Base-by-base conservation (phyloP, 2,888 invertebrate genomes). In the Apamea anceps region DNA sequence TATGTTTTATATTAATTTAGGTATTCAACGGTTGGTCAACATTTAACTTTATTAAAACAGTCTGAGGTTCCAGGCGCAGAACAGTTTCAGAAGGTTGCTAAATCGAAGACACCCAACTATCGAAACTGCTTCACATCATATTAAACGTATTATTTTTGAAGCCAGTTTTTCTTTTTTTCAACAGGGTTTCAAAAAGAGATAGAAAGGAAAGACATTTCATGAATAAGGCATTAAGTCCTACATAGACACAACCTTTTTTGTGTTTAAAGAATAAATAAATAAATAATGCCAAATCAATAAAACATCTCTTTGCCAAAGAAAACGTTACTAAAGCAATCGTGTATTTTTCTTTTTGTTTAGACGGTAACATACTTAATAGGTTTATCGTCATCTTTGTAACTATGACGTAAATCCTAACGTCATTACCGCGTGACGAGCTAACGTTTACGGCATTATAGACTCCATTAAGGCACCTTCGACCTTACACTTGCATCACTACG, bases 181-280 rank as follows among this genome's bases (percentile, higher is more conserved):
- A 37, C 42, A 12, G 21, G 8, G 10, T 28, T 80, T 79, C 37
- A 45, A 54, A 45, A 48, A 45, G 4, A 28, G 32, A 80, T 60
- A 15, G 18, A 70, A n/a, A 60, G n/a, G 10, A 18, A 60, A 60
- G n/a, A 66, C 25, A 83, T 81, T 84, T 62, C 73, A 85, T 82
- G 85, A 85, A 85, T 85, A 85, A 85, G 25, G 28, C 81, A 82
- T 82, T 37, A 66, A 63, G 8, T n/a, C 45, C 60, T n/a, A 15
- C n/a, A 37, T 37, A 54, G 21, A 18, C 12, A 12, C 45, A 79
- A 79, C 72, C 80, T 79, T 80, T 71, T 78, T 51, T 73, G 25
- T 74, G 37, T 66, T n/a, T 28, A 51, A 71, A 66, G 70, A 71
- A 85, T 80, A 80, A 60, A 83, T 81, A 75, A 65, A 83, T 81